Conservation (phyloP, 1,140 invertebrate species). For the Apis dorsata region DNA sequence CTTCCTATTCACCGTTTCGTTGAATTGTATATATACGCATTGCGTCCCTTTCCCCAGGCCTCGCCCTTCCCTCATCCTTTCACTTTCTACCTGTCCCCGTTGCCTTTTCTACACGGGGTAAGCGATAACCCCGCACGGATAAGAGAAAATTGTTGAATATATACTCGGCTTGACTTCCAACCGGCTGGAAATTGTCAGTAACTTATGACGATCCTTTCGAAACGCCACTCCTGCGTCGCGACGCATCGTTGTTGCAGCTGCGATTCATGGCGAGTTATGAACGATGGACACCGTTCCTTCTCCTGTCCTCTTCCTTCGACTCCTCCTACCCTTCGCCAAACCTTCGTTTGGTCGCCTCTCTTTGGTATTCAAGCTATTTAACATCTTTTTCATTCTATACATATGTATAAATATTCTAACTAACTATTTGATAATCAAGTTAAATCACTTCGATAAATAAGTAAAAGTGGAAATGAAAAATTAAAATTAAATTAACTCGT, state of each 20-base stretch:
- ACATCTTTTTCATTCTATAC: too few relatives aligned
- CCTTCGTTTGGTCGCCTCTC: too few relatives aligned
- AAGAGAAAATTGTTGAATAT: conserved; percentile 14
- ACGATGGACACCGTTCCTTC: conserved; percentile 4
- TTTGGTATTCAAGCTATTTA: too few relatives aligned
- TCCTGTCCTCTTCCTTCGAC: too few relatives aligned
- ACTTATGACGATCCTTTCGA: conserved; percentile 33
- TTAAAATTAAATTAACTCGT: too few relatives aligned
- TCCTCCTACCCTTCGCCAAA: too few relatives aligned
- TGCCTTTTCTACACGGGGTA: neutral
- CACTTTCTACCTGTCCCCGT: conserved; percentile 26
- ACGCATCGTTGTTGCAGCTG: conserved; percentile 3
- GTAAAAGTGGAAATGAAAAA: too few relatives aligned
- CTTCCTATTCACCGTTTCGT: neutral
- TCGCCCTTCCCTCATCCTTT: neutral
- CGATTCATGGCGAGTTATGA: conserved; percentile 1
- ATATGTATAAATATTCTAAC: too few relatives aligned
- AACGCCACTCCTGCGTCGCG: conserved; percentile 18
- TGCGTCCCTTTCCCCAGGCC: neutral
- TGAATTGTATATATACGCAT: neutral
- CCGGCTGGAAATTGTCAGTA: conserved; percentile 20
- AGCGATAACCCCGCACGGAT: conserved; percentile 5
- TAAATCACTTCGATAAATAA: too few relatives aligned
- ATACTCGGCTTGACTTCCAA: neutral
- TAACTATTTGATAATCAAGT: too few relatives aligned